Evolutionary conservation across 2,113 vertebrate species (phyloP).

Genomic region (Leucoraja erinaceus): DNA sequence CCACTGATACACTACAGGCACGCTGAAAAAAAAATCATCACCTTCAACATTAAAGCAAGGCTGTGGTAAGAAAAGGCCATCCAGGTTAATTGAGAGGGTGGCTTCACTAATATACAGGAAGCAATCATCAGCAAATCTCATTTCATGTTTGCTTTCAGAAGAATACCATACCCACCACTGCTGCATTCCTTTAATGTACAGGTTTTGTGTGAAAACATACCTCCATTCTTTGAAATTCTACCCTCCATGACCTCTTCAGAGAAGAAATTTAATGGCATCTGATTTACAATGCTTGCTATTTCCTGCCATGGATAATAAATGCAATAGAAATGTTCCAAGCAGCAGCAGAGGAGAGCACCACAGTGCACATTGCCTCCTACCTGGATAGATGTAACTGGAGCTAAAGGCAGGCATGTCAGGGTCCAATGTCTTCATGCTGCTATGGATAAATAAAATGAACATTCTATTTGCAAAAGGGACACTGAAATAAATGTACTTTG

Average conservation of each 20-base stretch:
- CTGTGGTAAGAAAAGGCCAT: background rate
- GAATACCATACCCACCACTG: background rate
- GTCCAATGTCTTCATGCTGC: too few species aligned
- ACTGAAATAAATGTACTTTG: too few species aligned
- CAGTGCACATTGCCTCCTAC: background rate
- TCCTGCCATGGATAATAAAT: background rate
- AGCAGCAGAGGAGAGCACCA: background rate
- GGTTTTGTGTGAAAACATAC: background rate
- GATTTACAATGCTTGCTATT: background rate
- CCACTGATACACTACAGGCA: background rate
- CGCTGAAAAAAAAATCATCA: background rate
- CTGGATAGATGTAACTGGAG: too few species aligned
- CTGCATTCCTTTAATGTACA: background rate
- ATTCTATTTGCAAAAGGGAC: too few species aligned
- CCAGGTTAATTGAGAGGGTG: background rate
- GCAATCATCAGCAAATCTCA: background rate
- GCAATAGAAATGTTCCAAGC: background rate
- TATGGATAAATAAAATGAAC: too few species aligned
- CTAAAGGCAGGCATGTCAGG: too few species aligned
- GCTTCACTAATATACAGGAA: background rate
- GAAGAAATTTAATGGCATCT: background rate
- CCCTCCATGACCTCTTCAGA: background rate
- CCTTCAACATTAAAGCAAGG: too few species aligned
- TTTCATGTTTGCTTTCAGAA: background rate
- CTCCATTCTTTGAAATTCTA: background rate